Conservation (phyloP, 1,140 invertebrate species). For the Diorhabda carinulata region DNA sequence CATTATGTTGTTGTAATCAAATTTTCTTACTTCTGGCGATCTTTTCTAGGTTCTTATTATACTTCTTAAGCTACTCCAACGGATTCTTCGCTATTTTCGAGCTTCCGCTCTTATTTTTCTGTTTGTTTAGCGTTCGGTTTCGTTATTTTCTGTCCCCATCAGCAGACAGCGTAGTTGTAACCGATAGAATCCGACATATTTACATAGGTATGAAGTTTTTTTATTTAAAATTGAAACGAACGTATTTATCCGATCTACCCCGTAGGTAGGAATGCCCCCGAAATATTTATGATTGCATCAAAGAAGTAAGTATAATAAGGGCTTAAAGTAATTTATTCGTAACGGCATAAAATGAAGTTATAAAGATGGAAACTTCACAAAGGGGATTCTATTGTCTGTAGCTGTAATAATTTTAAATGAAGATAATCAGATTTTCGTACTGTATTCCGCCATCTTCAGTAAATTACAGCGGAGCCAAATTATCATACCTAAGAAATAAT, state of each 20-base stretch:
- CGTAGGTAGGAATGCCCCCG: background rate
- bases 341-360: conserved; percentile 31
- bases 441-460: conserved; percentile 20
- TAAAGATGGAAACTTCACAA: conserved; percentile 32
- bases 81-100: too few species aligned
- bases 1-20: too few species aligned
- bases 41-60: too few species aligned
- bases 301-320: conserved; percentile 26
- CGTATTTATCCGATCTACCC: too few species aligned
- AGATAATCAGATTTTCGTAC: conserved; percentile 29
- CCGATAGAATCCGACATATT: too few species aligned
- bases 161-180: too few species aligned
- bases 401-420: conserved; percentile 33
- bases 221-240: too few species aligned
- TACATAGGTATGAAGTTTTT: too few species aligned
- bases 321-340: conserved; percentile 32
- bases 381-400: conserved; percentile 32
- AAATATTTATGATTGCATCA: conserved; percentile 31
- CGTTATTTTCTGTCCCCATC: too few species aligned
- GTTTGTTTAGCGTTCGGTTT: too few species aligned
- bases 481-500: conserved; percentile 16
- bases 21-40: too few species aligned
- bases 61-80: too few species aligned
- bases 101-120: background rate
- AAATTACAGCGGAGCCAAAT: conserved; percentile 24